These are phyloP conservation scores for Sebastes miniatus DNA, from an alignment of 2,797 vertebrate species.

Conservation along the genomic window DNA sequence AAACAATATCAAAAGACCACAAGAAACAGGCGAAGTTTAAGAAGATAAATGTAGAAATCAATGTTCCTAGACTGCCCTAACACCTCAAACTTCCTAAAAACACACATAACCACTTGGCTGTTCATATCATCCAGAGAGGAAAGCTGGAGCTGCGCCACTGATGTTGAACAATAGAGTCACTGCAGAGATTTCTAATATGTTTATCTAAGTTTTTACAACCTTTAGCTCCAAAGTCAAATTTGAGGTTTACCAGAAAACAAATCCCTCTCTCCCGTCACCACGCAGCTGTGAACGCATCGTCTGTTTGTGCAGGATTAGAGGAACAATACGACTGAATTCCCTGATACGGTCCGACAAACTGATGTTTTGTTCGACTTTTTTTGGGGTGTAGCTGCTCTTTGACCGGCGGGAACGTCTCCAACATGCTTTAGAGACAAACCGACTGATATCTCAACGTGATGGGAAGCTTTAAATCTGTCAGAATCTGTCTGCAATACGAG, in stretches of 20 bases:
- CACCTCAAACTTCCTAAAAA: no score
- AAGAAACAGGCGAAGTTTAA: neutral
- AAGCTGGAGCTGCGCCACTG: conserved; percentile 17
- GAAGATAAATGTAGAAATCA: neutral
- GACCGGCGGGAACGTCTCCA: conserved; percentile 3
- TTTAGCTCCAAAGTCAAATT: neutral
- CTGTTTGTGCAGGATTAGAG: neutral
- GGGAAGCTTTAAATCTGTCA: conserved; percentile 20
- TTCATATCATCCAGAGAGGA: neutral
- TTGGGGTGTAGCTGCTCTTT: neutral
- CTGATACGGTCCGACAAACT: accelerated
- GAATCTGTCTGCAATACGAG: neutral
- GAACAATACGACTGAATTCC: conserved; percentile 7
- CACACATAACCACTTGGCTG: conserved; percentile 5
- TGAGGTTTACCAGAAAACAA: conserved; percentile 16
- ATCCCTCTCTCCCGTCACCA: neutral
- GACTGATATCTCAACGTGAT: conserved; percentile 1
- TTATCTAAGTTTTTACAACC: conserved; percentile 32
- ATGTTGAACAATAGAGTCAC: conserved; percentile 12
- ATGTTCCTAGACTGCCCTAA: neutral
- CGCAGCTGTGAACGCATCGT: neutral
- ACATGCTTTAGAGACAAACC: conserved; percentile 24
- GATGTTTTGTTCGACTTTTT: neutral
- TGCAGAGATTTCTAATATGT: conserved; percentile 19
- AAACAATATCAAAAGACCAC: neutral